A percentile compares a stretch with the other conserved stretches of the same genome.
Conservation (phyloP, 2,113 vertebrate genomes). For the Calyptommatus sinebrachiatus region DNA sequence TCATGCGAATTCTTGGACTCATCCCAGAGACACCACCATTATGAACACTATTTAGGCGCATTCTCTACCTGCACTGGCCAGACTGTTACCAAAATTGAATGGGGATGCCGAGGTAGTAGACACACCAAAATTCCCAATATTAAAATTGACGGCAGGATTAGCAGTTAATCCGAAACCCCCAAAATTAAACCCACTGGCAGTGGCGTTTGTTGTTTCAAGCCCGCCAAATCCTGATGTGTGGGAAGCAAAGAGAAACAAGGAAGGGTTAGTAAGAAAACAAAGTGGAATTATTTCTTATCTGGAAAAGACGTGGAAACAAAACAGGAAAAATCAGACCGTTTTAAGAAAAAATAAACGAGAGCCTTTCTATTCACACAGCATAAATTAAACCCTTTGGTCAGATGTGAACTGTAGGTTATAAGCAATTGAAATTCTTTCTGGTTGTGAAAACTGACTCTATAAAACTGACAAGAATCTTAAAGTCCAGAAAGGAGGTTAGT, state of each 20-base stretch:
- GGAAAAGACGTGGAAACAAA: neutral
- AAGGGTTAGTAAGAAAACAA: constrained; percentile 64
- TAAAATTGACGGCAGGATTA: constrained; percentile 94
- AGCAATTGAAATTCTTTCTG: neutral
- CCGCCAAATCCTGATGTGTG: constrained; percentile 94
- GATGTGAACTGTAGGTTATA: neutral
- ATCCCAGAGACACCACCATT: constrained; percentile 56
- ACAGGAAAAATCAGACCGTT: neutral
- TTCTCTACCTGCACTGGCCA: constrained; percentile 95
- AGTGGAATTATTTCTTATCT: constrained; percentile 35
- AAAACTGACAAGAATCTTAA: neutral
- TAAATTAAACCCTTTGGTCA: neutral
- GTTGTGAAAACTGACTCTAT: neutral
- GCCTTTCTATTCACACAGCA: neutral
- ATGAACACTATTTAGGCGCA: constrained; percentile 43
- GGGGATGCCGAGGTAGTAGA: constrained; percentile 86
- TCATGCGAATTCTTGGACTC: constrained; percentile 74
- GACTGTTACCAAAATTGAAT: constrained; percentile 98
- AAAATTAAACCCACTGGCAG: constrained; percentile 97
- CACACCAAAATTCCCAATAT: constrained; percentile 94
- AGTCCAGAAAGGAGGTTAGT: neutral
- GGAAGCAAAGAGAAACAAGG: constrained; percentile 75
- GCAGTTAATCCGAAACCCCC: constrained; percentile 95
- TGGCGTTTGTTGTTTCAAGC: constrained; percentile 90
- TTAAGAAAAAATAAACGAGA: neutral